A percentile compares a stretch with the other conserved stretches of the same genome.
phyloP scores from a whole-genome alignment of 2,888 invertebrate species.

The Ochropacha duplaris region DNA sequence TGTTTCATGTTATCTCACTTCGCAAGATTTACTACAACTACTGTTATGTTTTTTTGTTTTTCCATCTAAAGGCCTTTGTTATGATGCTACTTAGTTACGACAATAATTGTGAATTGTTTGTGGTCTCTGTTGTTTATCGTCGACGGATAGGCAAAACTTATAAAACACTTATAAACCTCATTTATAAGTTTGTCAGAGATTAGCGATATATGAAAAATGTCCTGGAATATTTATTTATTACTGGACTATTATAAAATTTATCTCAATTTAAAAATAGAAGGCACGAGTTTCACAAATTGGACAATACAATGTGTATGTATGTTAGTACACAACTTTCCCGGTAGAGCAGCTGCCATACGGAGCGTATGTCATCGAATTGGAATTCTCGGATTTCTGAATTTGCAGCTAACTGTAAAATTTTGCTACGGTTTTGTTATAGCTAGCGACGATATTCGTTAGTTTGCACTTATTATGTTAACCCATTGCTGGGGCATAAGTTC shows the following conservation, averaged over 20 bases:
- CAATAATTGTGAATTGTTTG: not conserved
- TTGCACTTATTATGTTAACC: too few species aligned
- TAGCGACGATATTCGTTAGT: too few species aligned
- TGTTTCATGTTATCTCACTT: constrained; percentile 28
- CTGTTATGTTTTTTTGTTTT: not conserved
- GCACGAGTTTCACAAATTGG: not conserved
- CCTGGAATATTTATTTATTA: too few species aligned
- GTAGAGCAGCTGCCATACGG: constrained; percentile 4
- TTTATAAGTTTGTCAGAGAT: not conserved
- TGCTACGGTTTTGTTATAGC: not conserved
- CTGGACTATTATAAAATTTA: too few species aligned
- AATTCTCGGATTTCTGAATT: not conserved
- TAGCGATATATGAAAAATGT: too few species aligned
- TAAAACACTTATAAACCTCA: not conserved
- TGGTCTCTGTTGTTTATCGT: not conserved
- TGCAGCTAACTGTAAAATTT: not conserved
- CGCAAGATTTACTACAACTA: constrained; percentile 23
- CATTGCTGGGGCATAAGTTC: too few species aligned
- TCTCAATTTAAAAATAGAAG: not conserved
- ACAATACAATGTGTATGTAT: not conserved
- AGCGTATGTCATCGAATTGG: not conserved
- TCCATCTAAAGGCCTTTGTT: not conserved
- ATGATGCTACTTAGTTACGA: not conserved
- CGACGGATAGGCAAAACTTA: not conserved
- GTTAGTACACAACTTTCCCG: not conserved